phyloP scores from a whole-genome alignment of 2,797 vertebrate genomes.

The Neosalanx taihuensis region DNA sequence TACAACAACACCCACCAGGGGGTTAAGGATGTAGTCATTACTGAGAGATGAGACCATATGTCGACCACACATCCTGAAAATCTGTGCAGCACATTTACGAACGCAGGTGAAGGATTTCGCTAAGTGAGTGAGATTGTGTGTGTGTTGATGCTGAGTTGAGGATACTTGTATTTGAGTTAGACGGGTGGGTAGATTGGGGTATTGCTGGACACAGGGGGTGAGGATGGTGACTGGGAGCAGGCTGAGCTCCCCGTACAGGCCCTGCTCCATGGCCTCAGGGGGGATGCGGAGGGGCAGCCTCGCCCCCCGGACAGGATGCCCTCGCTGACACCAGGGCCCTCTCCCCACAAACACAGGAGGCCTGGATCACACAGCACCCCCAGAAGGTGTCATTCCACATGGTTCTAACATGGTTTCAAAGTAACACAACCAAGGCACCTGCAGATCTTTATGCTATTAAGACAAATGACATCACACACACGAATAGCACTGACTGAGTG shows the following conservation, averaged over 20 bases:
- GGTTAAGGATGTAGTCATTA: slow-evolving; percentile 55
- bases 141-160: slow-evolving; percentile 45
- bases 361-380: slow-evolving; percentile 48
- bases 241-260: slow-evolving; percentile 69
- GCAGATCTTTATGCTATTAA: neutral
- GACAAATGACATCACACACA: neutral
- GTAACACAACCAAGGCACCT: neutral
- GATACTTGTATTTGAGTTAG: slow-evolving; percentile 74
- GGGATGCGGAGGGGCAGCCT: slow-evolving; percentile 65
- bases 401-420: neutral
- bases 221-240: slow-evolving; percentile 62
- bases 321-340: slow-evolving; percentile 57
- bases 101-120: neutral
- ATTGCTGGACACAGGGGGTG: slow-evolving; percentile 70
- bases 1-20: slow-evolving; percentile 65
- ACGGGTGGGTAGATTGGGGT: slow-evolving; percentile 66
- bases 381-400: neutral
- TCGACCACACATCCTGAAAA: neutral
- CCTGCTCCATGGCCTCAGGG: slow-evolving; percentile 62
- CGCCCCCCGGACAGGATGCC: slow-evolving; percentile 65
- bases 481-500: slow-evolving; percentile 45
- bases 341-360: slow-evolving; percentile 43
- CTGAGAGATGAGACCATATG: neutral
- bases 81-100: neutral
- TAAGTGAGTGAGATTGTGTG: neutral